Percentiles rank a stretch among this genome's conserved stretches.
phyloP scores from a whole-genome alignment of 2,113 vertebrate species.

The Panurus biarmicus region DNA sequence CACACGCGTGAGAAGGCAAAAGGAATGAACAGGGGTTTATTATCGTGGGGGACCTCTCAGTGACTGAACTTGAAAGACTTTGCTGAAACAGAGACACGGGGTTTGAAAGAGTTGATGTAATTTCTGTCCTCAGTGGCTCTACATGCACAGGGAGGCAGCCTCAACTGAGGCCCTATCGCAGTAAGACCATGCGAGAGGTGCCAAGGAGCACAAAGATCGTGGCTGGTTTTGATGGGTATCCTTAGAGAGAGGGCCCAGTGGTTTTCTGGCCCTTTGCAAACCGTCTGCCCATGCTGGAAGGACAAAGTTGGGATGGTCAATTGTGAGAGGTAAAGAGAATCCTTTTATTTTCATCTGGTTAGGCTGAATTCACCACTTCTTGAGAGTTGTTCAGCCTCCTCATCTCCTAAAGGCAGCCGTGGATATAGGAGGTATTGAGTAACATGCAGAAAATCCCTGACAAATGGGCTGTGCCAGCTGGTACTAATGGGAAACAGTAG shows the following conservation, averaged over 20 bases:
- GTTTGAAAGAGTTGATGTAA: background rate
- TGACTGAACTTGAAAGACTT: background rate
- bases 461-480: background rate
- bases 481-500: background rate
- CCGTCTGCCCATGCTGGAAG: background rate
- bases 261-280: background rate
- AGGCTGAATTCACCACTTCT: background rate
- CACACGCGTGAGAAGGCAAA: background rate
- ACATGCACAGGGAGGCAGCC: background rate
- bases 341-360: background rate
- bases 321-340: background rate
- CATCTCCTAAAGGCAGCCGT: background rate
- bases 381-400: background rate
- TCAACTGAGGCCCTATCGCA: background rate
- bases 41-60: background rate
- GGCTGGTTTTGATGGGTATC: background rate
- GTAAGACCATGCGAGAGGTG: background rate
- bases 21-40: background rate
- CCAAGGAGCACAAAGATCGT: background rate
- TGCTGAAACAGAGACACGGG: background rate
- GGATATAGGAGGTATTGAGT: background rate
- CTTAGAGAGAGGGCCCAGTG: background rate
- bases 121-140: background rate
- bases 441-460: background rate
- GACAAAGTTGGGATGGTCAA: background rate